Evolutionary conservation across 64 coral and sea anemone species (phyloP), one percentile per base, ranked within the genome.

Genomic region (Dendrophyllia cribrosa): DNA sequence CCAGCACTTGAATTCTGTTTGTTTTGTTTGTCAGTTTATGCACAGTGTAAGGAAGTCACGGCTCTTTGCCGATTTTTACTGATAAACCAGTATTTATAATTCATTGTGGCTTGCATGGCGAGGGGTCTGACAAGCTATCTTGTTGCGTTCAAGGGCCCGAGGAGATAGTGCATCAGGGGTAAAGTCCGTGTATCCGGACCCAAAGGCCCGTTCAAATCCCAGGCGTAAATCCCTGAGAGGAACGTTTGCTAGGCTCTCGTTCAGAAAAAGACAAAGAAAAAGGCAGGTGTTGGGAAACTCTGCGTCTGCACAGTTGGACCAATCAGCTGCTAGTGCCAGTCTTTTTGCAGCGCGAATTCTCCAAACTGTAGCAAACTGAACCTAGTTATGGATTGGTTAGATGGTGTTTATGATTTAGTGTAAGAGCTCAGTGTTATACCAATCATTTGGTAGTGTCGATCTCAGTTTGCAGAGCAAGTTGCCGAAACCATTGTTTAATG

Each of bases 121-220:
- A 86, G 81, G 91, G 91, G 91, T 93, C 79, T 93, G 82, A 93
- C 62, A 22, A 83, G 91, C 91, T 93, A 72, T 76, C 24, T 93
- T 93, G 83, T 93, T 93, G 83, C 91, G 59, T 93, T 93, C 82
- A 87, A 93, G 91, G 91, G 91, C 91, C 65, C 91, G 91, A 86
- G 91, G 83, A 78, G 75, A 24, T 75, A 75, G 59, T 49, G 61
- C 70, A 68, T 76, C 91, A 56, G 82, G 91, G 49, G 83, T 74
- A 87, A 93, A 93, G 91, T 87, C 91, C 72, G 62, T 23, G 60
- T 87, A 83, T 77, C 91, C 91, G 70, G 91, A 93, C 85, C 91
- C 70, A 87, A 75, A 85, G 91, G 82, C 91, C 82, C 83, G 91
- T 87, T 73, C 59, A 82, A 61, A 71, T 43, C 72, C 82, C 81